Evolutionary conservation across 2,888 invertebrate species (phyloP).

Genomic region (Prosopocoilus inquinatus): DNA sequence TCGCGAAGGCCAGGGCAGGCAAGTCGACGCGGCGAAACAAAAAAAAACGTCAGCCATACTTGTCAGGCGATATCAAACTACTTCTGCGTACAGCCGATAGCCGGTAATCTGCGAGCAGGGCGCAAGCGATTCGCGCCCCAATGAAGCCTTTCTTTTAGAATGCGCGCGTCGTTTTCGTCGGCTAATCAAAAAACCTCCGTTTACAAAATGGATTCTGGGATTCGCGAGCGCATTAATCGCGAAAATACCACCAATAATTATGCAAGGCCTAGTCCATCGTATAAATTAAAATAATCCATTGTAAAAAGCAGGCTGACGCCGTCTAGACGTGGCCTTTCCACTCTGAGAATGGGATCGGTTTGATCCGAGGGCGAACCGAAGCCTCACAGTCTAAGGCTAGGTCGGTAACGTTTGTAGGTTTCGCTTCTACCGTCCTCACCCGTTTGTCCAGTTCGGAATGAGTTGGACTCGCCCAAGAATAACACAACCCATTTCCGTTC

Average conservation of each 20-base stretch:
- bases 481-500: slow-evolving; percentile 41
- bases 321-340: background rate
- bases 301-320: slow-evolving; percentile 6
- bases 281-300: slow-evolving; percentile 12
- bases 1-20: too few species aligned
- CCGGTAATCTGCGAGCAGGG: slow-evolving; percentile 21
- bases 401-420: slow-evolving; percentile 1
- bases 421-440: slow-evolving; percentile 36
- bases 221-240: slow-evolving; percentile 7
- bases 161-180: slow-evolving; percentile 27
- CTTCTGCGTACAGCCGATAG: slow-evolving; percentile 25
- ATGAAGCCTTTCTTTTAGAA: slow-evolving; percentile 24
- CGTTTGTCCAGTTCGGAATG: slow-evolving; percentile 35
- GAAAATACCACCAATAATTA: slow-evolving; percentile 6
- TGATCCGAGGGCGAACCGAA: background rate
- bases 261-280: background rate
- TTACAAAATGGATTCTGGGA: slow-evolving; percentile 44
- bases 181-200: slow-evolving; percentile 40
- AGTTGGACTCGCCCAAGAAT: slow-evolving; percentile 42
- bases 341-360: slow-evolving; percentile 1
- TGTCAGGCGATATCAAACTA: slow-evolving; percentile 22
- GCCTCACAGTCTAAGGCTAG: slow-evolving; percentile 22
- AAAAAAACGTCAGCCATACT: slow-evolving; percentile 24
- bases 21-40: background rate
- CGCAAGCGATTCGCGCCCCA: slow-evolving; percentile 36